These are phyloP conservation scores for Notodromas monacha DNA, from an alignment of 2,888 invertebrate species.

Conservation along the genomic window DNA sequence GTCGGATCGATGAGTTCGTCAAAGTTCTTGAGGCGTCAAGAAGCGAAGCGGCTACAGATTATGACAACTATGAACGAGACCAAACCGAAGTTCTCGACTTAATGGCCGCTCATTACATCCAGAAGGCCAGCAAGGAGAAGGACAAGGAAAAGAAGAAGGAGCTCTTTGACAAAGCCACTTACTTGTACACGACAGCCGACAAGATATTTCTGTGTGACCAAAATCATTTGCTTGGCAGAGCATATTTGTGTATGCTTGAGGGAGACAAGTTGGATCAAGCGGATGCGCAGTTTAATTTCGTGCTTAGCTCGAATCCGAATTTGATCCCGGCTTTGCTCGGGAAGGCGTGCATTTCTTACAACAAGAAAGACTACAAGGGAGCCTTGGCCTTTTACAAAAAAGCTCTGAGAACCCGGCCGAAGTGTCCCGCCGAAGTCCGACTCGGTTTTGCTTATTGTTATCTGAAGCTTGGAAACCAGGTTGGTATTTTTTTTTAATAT, in stretches of 20 bases:
- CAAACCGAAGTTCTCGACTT: constrained; percentile 93
- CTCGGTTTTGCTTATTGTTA: constrained; percentile 97
- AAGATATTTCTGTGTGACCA: constrained; percentile 99
- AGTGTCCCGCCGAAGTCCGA: constrained; percentile 78
- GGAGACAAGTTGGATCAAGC: constrained; percentile 99
- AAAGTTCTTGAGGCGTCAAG: constrained; percentile 65
- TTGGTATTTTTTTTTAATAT: too few species aligned
- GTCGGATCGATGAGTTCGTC: constrained; percentile 66
- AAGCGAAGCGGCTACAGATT: constrained; percentile 47
- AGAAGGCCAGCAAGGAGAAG: constrained; percentile 75
- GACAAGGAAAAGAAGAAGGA: constrained; percentile 76
- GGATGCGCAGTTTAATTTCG: constrained; percentile 97
- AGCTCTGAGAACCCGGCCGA: constrained; percentile 74
- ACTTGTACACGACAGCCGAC: constrained; percentile 89
- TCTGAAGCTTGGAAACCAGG: constrained; percentile 70
- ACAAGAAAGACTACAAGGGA: constrained; percentile 41
- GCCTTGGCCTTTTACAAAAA: constrained; percentile 93
- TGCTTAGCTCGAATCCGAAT: constrained; percentile 68
- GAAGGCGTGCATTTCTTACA: constrained; percentile 95
- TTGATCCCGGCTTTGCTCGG: constrained; percentile 89
- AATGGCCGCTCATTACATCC: constrained; percentile 90
- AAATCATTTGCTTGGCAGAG: constrained; percentile 87
- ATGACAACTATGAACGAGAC: constrained; percentile 70
- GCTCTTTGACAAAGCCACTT: constrained; percentile 74
- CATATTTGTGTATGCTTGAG: constrained; percentile 88